Conservation (phyloP, 2,797 vertebrate genomes). For the Leptoclinus maculatus region DNA sequence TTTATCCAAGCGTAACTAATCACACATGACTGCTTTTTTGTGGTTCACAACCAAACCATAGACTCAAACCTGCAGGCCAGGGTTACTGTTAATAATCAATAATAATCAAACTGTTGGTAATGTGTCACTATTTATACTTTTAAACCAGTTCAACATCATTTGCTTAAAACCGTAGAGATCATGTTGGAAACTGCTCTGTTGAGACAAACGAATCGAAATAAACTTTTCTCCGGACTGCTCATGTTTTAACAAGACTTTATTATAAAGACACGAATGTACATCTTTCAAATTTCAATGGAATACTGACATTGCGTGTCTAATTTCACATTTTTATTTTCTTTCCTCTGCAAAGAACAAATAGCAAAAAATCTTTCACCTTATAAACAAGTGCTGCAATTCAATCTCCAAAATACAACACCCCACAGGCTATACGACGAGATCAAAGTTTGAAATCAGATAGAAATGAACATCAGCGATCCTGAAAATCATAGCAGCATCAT, state of each 20-base stretch:
- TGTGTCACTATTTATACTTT: background rate
- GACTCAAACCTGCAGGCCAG: background rate
- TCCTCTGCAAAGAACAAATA: slow-evolving; percentile 67
- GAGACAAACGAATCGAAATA: background rate
- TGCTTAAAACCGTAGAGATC: background rate
- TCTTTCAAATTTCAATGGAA: slow-evolving; percentile 75
- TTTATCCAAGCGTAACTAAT: background rate
- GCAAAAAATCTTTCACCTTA: slow-evolving; percentile 75
- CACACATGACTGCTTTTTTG: background rate
- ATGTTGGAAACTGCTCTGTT: background rate
- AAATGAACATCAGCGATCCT: slow-evolving; percentile 56
- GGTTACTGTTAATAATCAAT: background rate
- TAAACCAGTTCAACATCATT: background rate
- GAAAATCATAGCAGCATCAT: slow-evolving; percentile 71
- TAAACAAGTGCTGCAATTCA: slow-evolving; percentile 82
- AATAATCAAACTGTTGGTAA: background rate
- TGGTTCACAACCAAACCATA: background rate
- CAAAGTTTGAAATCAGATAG: slow-evolving; percentile 49
- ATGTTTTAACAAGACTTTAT: slow-evolving; percentile 82
- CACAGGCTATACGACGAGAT: slow-evolving; percentile 50
- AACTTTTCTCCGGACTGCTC: slow-evolving; percentile 20
- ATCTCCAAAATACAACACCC: slow-evolving; percentile 62
- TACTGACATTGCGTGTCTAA: slow-evolving; percentile 73
- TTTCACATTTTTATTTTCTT: slow-evolving; percentile 73
- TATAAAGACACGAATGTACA: slow-evolving; percentile 84